Evolutionary conservation across 2,888 invertebrate genomes (phyloP), one percentile per base, ranked within the genome.

Genomic region (Ormyrus labotus): DNA sequence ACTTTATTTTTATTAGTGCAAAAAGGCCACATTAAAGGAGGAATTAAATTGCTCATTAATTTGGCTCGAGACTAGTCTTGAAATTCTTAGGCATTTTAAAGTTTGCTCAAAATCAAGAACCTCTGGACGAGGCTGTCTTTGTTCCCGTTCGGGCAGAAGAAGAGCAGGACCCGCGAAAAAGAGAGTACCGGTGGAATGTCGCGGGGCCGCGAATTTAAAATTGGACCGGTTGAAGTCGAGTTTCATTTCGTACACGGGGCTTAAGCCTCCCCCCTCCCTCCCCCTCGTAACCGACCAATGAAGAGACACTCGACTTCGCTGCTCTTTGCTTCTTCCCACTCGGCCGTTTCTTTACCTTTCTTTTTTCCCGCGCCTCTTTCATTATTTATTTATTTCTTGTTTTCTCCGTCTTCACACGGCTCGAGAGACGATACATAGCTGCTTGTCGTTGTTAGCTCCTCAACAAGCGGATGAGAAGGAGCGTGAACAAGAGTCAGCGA

Each of bases 371-470:
- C 68, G 11, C 55, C 55, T 72, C 76, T 68, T 19, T 58, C 10
- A 8, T 60, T 63, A 34, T 64, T 75, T 69, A 50, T 83, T 78
- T 69, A 53, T 79, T 78, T 60, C 65, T 80, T 53, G 57, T 75
- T 75, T 65, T 75, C 61, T 65, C 10, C 60, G 58, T 50, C 69
- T 81, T 74, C 72, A 58, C 74, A 72, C 70, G 53, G 64, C 34
- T 63, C 50, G 11, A 34, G 50, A 34, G 34, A 11, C 55, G 68
- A 72, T 72, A 60, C 64, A 65, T 34, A 45, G 71, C 65, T 13
- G 68, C 72, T 81, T 76, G 72, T 74, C 83, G 73, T 71, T 78
- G 75, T 70, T 74, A 74, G 69, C 61, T 72, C 55, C 78, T 78
- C 81, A 53, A 75, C 61, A 63, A 79, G 73, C n/a, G 72, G 11